These are phyloP conservation scores for Nyctereutes procyonoides DNA, from an alignment of 2,113 vertebrate species.

Conservation along the genomic window DNA sequence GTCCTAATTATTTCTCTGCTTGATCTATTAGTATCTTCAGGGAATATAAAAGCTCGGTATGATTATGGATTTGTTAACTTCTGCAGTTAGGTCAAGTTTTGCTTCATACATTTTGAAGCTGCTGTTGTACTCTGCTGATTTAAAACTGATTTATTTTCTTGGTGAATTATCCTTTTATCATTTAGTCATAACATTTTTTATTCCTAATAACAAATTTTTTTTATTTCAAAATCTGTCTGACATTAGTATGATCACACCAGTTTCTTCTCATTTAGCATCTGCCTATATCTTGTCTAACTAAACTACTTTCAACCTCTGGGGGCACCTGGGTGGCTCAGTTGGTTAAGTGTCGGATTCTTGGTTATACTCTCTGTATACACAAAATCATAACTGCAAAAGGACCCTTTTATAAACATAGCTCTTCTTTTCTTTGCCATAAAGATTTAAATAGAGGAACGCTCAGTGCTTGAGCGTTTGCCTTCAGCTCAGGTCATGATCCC, in stretches of 20 bases:
- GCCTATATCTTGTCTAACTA: not conserved
- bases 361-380: not conserved
- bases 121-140: not conserved
- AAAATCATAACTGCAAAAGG: conserved; percentile 56
- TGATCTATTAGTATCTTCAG: not conserved
- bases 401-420: conserved; percentile 1
- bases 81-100: conserved; percentile 10
- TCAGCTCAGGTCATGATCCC: too few species aligned
- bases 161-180: conserved; percentile 33
- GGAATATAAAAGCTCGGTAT: not conserved
- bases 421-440: conserved; percentile 50
- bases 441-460: not conserved
- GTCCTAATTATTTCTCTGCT: not conserved
- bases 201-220: not conserved
- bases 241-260: not conserved
- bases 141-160: conserved; percentile 1
- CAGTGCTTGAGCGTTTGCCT: too few species aligned
- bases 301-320: not conserved
- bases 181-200: conserved; percentile 10
- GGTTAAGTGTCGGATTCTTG: too few species aligned
- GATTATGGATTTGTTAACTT: not conserved
- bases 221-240: not conserved
- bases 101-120: conserved; percentile 15
- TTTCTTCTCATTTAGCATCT: conserved; percentile 6
- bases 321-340: not conserved